These are phyloP conservation scores for Trimorus sp. DNA, from an alignment of 2,888 invertebrate species.

Conservation along the genomic window DNA sequence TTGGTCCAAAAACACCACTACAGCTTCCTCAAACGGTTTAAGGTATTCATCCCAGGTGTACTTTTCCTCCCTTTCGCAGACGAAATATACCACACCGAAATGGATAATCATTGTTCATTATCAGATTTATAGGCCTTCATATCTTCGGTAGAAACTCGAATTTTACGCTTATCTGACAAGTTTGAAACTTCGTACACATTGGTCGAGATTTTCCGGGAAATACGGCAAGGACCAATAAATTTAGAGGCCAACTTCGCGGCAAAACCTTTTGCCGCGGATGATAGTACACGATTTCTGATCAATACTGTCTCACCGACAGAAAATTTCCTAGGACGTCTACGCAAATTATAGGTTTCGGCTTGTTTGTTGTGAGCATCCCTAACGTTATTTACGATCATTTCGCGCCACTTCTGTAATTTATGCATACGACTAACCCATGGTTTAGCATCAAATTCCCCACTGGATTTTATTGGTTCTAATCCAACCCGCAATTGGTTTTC, in stretches of 20 bases:
- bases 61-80: too few species aligned
- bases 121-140: not conserved
- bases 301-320: not conserved
- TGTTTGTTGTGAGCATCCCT: not conserved
- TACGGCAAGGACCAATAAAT: not conserved
- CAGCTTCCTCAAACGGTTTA: too few species aligned
- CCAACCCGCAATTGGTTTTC: not conserved
- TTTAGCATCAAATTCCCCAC: too few species aligned
- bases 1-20: too few species aligned
- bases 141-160: not conserved
- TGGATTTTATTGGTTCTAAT: not conserved
- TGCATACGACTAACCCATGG: not conserved
- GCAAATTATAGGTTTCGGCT: not conserved
- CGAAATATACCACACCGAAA: not conserved
- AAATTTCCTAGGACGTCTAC: not conserved
- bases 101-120: not conserved
- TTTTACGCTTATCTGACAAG: not conserved
- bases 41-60: too few species aligned
- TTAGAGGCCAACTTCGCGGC: slow-evolving; percentile 1
- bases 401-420: not conserved
- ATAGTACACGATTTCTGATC: not conserved
- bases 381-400: not conserved
- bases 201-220: not conserved
- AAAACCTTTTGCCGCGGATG: not conserved
- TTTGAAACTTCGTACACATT: not conserved